These are phyloP conservation scores for Cichladusa arquata DNA, from an alignment of 2,113 vertebrate genomes.

Conservation along the genomic window DNA sequence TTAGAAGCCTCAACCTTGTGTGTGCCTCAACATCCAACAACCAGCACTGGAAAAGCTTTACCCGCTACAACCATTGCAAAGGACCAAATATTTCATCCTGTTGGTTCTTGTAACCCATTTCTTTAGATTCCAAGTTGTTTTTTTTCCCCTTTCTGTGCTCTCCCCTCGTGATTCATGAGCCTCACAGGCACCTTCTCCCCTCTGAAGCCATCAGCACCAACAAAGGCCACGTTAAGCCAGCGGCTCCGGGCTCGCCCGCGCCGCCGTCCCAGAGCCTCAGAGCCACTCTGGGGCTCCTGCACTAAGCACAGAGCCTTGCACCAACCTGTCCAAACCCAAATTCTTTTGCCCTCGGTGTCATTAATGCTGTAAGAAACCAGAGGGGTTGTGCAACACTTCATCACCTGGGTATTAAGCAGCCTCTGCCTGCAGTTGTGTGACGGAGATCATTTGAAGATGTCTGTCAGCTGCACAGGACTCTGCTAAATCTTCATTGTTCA, in stretches of 20 bases:
- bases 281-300: not conserved
- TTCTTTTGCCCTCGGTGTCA: not conserved
- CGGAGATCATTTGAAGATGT: not conserved
- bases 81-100: not conserved
- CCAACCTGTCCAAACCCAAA: not conserved
- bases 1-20: accelerated
- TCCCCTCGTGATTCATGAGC: not conserved
- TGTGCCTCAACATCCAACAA: not conserved
- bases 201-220: not conserved
- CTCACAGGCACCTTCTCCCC: not conserved
- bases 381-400: not conserved
- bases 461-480: not conserved
- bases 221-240: not conserved
- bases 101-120: not conserved
- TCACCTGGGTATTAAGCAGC: not conserved
- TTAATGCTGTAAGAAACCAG: not conserved
- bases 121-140: not conserved
- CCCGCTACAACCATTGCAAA: not conserved
- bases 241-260: not conserved
- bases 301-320: not conserved
- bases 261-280: not conserved
- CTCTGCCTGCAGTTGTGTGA: not conserved
- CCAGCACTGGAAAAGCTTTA: not conserved
- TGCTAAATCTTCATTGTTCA: not conserved
- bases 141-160: no score